Conservation (phyloP, 2,113 vertebrate genomes). For the Pogonocichla stellata region DNA sequence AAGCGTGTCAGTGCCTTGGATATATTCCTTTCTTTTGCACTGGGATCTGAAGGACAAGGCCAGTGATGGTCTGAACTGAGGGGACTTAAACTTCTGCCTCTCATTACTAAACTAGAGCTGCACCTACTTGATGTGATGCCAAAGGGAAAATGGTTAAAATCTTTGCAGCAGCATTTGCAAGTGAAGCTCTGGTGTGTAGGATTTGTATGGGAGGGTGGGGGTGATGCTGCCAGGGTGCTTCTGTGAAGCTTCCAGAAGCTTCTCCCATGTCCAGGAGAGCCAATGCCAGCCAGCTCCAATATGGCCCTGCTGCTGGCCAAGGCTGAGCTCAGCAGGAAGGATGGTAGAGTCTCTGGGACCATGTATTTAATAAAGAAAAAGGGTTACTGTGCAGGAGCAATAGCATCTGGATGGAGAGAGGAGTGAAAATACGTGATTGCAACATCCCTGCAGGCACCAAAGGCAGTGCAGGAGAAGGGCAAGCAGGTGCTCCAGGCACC, state of each 20-base stretch:
- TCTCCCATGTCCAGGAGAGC: neutral
- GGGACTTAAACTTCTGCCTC: neutral
- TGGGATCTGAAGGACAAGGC: neutral
- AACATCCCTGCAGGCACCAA: neutral
- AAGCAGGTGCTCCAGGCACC: neutral
- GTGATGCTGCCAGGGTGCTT: neutral
- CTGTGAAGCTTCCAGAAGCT: neutral
- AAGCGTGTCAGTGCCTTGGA: neutral
- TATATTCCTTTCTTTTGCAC: neutral
- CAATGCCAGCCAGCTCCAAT: rapidly evolving
- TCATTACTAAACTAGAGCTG: neutral
- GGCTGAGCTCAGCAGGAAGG: neutral
- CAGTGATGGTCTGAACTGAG: neutral
- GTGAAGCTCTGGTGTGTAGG: neutral
- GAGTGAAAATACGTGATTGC: neutral
- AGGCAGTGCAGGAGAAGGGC: neutral
- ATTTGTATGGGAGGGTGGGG: neutral
- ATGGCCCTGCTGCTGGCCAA: neutral
- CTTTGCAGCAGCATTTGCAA: neutral
- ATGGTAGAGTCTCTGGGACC: neutral
- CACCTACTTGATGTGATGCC: rapidly evolving
- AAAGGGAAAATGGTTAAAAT: neutral
- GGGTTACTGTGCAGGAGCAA: neutral
- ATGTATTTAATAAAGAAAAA: neutral
- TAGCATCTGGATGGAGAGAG: neutral